Percentiles rank a stretch among this genome's conserved stretches.
Conservation (phyloP, 2,888 invertebrate genomes). For the Ophion ventricosus region DNA sequence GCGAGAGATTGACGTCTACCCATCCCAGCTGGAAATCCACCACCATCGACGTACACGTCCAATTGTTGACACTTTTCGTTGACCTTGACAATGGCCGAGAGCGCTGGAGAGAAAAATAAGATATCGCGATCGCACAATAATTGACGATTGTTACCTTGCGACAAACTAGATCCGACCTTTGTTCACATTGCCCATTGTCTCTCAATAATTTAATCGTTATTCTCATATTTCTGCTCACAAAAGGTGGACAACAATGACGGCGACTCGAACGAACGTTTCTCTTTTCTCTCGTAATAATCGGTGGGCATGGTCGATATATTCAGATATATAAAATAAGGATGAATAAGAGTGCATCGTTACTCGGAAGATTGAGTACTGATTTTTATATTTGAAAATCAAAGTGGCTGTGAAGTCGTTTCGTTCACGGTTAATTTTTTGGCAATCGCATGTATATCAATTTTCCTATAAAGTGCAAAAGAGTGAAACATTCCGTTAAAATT, state of each 20-base stretch:
- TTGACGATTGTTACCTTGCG: slow-evolving; percentile 21
- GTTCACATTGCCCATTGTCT: slow-evolving; percentile 20
- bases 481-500: no score
- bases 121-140: slow-evolving; percentile 30
- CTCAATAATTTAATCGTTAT: not conserved
- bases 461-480: no score
- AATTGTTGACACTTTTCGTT: slow-evolving; percentile 39
- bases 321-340: no score
- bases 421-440: no score
- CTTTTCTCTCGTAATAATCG: not conserved
- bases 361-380: no score
- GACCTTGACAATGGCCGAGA: slow-evolving; percentile 50
- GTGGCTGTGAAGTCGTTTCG: no score
- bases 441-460: no score
- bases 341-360: no score
- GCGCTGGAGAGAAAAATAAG: not conserved
- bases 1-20: slow-evolving; percentile 8
- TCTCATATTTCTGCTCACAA: not conserved
- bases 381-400: no score
- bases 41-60: not conserved
- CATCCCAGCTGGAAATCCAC: slow-evolving; percentile 48
- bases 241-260: not conserved
- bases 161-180: slow-evolving; percentile 10
- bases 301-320: not conserved
- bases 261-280: not conserved